These are phyloP conservation scores for Spea bombifrons DNA, from an alignment of 2,113 vertebrate species.

Conservation along the genomic window DNA sequence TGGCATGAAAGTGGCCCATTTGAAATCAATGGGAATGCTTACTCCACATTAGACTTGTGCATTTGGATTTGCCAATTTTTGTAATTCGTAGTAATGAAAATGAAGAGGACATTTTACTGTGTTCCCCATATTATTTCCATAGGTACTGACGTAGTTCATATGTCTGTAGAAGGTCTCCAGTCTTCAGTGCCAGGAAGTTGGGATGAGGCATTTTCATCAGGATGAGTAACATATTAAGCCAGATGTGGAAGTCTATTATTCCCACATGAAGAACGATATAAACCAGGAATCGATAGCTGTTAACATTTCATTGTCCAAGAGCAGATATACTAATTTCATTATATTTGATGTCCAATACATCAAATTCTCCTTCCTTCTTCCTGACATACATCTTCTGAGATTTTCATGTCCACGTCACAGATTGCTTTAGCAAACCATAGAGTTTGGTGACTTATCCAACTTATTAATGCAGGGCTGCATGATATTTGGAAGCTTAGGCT, in stretches of 20 bases:
- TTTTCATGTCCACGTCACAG: too few species aligned
- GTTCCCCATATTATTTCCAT: slow-evolving; percentile 25
- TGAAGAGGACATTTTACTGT: too few species aligned
- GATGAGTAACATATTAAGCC: slow-evolving; percentile 39
- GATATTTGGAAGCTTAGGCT: too few species aligned
- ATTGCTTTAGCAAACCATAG: too few species aligned
- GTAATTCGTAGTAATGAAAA: too few species aligned
- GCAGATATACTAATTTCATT: neutral
- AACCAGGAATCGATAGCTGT: neutral
- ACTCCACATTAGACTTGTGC: neutral
- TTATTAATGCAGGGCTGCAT: too few species aligned
- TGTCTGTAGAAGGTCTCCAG: slow-evolving; percentile 2
- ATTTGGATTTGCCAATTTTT: too few species aligned
- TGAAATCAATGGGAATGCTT: neutral
- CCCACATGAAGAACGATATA: slow-evolving; percentile 10
- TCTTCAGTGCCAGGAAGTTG: slow-evolving; percentile 30
- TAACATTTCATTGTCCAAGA: slow-evolving; percentile 6
- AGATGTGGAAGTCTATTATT: slow-evolving; percentile 32
- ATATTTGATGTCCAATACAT: neutral
- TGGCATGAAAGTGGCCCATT: too few species aligned
- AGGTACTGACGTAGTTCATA: neutral
- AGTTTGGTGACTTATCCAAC: too few species aligned
- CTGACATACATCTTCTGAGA: too few species aligned
- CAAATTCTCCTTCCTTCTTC: neutral
- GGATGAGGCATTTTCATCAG: slow-evolving; percentile 20